Evolutionary conservation across 2,888 invertebrate genomes (phyloP).

Genomic region (Spodoptera exigua): DNA sequence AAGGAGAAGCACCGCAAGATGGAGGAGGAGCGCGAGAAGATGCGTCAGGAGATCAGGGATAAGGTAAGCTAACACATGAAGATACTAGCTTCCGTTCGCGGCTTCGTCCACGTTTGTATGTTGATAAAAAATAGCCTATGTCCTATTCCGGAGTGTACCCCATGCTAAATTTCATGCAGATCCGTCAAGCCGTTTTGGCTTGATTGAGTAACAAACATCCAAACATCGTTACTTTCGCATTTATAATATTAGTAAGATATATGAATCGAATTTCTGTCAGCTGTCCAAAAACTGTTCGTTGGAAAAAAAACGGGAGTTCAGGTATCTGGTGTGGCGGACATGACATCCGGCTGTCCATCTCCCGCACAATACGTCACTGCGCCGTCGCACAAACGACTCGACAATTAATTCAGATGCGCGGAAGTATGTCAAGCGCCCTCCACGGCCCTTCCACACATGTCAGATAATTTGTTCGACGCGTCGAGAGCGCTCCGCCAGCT

Average conservation of each 20-base stretch:
- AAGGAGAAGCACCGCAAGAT: conserved; percentile 99
- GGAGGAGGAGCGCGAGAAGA: conserved; percentile 99
- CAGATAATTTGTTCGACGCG: conserved; percentile 70
- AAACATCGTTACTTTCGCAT: too few relatives aligned
- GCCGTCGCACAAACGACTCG: conserved; percentile 51
- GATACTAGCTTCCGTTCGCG: too few relatives aligned
- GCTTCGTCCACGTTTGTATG: too few relatives aligned
- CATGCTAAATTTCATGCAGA: too few relatives aligned
- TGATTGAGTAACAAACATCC: too few relatives aligned
- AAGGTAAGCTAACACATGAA: conserved; percentile 92
- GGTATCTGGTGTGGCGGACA: neutral
- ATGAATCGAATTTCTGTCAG: too few relatives aligned
- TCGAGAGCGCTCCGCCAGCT: conserved; percentile 55
- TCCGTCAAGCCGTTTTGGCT: too few relatives aligned
- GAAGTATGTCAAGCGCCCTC: conserved; percentile 75
- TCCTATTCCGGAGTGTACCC: too few relatives aligned
- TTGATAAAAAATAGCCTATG: too few relatives aligned
- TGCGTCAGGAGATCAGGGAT: conserved; percentile 99
- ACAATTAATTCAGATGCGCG: conserved; percentile 68
- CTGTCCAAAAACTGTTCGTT: too few relatives aligned
- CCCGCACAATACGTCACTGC: neutral
- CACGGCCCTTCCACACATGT: conserved; percentile 58
- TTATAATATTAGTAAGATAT: too few relatives aligned
- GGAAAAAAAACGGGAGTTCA: neutral
- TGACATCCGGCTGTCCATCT: neutral